Base-by-base conservation (phyloP, 2,888 invertebrate species). In the Dolomedes plantarius region DNA sequence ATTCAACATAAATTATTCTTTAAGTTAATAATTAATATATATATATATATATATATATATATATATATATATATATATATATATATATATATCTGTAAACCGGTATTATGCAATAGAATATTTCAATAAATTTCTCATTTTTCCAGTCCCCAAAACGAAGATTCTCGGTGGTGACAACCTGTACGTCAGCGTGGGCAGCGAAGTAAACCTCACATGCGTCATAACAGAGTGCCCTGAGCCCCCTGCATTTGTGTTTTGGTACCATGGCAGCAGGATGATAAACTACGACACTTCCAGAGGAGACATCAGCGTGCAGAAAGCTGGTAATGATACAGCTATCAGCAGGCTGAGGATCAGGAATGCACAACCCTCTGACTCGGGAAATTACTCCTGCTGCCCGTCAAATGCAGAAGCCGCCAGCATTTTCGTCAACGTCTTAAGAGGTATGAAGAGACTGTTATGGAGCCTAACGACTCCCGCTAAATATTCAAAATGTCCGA, bases 201-300 rank as follows among this genome's bases (percentile, higher is more conserved):
- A 95, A 69, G 92, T 97, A 83, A 94, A 95, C 91, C 93, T 97
- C 89, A 95, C 95, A 92, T 97, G 97, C 93, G 95, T 96, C 90
- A 96, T 97, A 92, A 95, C 96, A 90, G 94, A 96, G 96, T 96
- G 96, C 91, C 96, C 97, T 78, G 95, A 95, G 91, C 96, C 96
- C 89, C 97, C 97, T 89, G 96, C 96, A 92, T 97, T 96, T 93
- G 96, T 97, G 91, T 97, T 97, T 93, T 97, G 97, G 97, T 97
- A 96, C 93, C 97, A 97, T 93, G 96, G 97, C 93, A 95, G 95
- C 92, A 95, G 95, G 91, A 96, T 97, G 95, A 96, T 97, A 93
- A 97, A 97, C 93, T 97, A 96, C 92, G 96, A 96, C 92, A 64
- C 73, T 0, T 64, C 65, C 16, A 94, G 96, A 90, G 91, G 91